Percentiles rank a stretch among this genome's conserved stretches.
phyloP scores from a whole-genome alignment of 2,797 vertebrate genomes.

The Melanotaenia maccullochi region DNA sequence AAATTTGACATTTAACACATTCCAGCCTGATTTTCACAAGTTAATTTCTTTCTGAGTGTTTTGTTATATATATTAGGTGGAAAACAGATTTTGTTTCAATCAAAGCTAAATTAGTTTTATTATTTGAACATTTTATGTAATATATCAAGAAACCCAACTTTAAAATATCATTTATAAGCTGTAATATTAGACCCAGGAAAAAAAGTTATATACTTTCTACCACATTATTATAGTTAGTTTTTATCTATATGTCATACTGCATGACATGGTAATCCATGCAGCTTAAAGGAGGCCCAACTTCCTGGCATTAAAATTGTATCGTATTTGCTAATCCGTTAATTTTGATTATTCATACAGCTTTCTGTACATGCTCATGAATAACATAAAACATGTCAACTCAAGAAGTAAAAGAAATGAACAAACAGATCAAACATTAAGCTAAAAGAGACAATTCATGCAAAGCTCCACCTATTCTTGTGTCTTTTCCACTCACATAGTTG shows the following conservation, averaged over 20 bases:
- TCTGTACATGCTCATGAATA: background rate
- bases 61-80: background rate
- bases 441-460: background rate
- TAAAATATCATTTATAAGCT: background rate
- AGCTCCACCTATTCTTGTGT: background rate
- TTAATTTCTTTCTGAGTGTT: background rate
- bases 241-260: background rate
- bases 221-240: no score
- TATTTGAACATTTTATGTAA: background rate
- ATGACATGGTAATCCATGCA: background rate
- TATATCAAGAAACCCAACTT: background rate
- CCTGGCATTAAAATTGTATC: background rate
- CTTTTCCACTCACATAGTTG: conserved; percentile 86
- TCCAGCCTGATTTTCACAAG: background rate
- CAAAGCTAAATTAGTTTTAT: background rate
- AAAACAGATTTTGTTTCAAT: background rate
- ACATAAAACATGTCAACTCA: background rate
- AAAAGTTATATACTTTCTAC: background rate
- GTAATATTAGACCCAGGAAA: background rate
- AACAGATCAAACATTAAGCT: background rate
- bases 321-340: background rate
- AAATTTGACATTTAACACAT: background rate
- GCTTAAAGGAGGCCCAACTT: background rate
- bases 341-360: background rate
- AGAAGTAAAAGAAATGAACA: background rate